Base-by-base conservation (phyloP, 2,113 vertebrate genomes). In the Chamaetylas fuelleborni region DNA sequence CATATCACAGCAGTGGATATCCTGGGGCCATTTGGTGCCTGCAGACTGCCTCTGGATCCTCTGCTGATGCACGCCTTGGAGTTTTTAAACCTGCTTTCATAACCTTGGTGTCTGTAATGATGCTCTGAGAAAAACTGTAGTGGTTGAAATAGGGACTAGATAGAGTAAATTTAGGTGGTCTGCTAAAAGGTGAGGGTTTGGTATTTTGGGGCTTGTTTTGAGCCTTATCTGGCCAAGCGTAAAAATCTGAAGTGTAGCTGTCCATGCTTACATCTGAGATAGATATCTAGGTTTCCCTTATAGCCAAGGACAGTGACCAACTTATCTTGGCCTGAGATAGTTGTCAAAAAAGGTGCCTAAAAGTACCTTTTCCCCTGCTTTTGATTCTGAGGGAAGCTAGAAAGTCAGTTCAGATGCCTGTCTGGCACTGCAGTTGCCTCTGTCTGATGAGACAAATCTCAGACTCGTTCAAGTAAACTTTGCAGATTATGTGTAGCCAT, bases 1-100 rank as follows among this genome's bases (percentile, higher is more conserved):
- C 11, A 0, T 17, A 29, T 20, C 7, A 8, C 3, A 0, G 36
- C 0, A 0, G 3, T 36, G 26, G 18, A 24, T 38, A 14, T 25
- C 24, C 26, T 54, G 56, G 38, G 2, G 4, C 22, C 8, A 1
- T 50, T 53, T 2, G 2, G 12, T 58, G 34, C 23, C 47, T 45
- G 64, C 60, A 54, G 15, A 73, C 73, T 57, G 19, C 38, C 29
- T 58, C 58, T 42, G 31, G 50, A 66, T 77, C 60, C 26, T 81
- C 34, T 10, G 2, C 3, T 40, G 50, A 34, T 48, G 43, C 6
- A 19, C 60, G 45, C 19, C n/a, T 56, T 64, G 19, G 22, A 19
- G 11, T 62, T 88, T 72, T 60, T 36, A 48, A 81, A 51, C 11
- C 8, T 78, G 28, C 29, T 90, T 86, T 71, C 48, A 65, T 53